A percentile compares a stretch with the other conserved stretches of the same genome.
Conservation (phyloP, 2,888 invertebrate genomes). For the Heliconius cydno region DNA sequence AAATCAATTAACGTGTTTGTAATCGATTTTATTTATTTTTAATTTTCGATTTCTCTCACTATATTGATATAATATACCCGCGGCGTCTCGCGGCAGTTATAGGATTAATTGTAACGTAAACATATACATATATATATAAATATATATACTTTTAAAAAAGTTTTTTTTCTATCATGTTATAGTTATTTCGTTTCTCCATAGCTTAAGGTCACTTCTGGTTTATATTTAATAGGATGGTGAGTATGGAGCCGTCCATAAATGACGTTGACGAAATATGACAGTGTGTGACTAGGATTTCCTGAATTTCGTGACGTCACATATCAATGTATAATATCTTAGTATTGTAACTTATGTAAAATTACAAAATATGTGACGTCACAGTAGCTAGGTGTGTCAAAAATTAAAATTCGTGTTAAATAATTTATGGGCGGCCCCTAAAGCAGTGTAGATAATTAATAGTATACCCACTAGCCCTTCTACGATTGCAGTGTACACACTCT, state of each 20-base stretch:
- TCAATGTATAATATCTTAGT: neutral
- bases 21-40: conserved; percentile 30
- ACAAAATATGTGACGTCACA: neutral
- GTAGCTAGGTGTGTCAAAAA: neutral
- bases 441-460: conserved; percentile 36
- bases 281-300: neutral
- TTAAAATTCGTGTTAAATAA: neutral
- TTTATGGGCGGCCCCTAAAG: neutral
- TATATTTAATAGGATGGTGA: conserved; percentile 13
- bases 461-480: conserved; percentile 10
- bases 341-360: neutral
- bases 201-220: conserved; percentile 56
- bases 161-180: conserved; percentile 59
- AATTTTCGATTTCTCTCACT: conserved; percentile 4
- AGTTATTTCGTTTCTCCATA: conserved; percentile 54
- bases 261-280: neutral
- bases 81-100: conserved; percentile 20
- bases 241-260: conserved; percentile 31
- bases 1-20: conserved; percentile 13
- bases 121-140: conserved; percentile 56
- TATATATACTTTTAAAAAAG: conserved; percentile 50
- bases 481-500: conserved; percentile 9
- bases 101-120: conserved; percentile 49
- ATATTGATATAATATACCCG: neutral
- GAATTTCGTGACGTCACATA: neutral